Evolutionary conservation across 1,140 invertebrate genomes (phyloP), one percentile per base, ranked within the genome.

Genomic region (Conus ventricosus): DNA sequence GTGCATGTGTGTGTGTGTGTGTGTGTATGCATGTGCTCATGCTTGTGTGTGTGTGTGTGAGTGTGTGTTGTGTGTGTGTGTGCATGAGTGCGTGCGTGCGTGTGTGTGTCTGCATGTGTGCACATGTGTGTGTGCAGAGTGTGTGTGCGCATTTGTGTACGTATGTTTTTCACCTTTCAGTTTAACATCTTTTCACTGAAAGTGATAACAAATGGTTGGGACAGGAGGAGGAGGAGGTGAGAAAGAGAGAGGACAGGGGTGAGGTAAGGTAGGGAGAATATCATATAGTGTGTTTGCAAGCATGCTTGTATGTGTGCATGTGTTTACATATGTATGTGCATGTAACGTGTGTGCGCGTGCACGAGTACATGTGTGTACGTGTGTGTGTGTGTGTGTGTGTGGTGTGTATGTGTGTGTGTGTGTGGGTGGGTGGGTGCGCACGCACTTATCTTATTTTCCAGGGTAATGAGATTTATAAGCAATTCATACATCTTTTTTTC

Each of bases 361-460:
- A 25, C 25, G 51, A 54, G 80, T 54, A 4, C 55, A 4, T 54
- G 51, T 81, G 80, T 55, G 80, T 54, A 4, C 6, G 51, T 81
- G 80, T 54, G 51, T 81, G 51, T 81, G 80, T 81, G 80, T 81
- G 51, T 54, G 13, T 54, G 80, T 20, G 80, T 20, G 80, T 54
- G 23, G 13, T 54, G 80, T 20, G 80, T 20, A 51, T 54, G 23
- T 20, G 20, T 81, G 80, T 54, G 51, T 54, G 80, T 81, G 80
- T 54, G 51, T 81, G 80, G 0, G 8, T 60, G 39, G 0, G n/a
- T n/a, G n/a, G n/a, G n/a, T n/a, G n/a, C n/a, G n/a, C n/a, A n/a
- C n/a, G 57, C 57, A 60, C 15, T 60, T 11, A 8, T 60, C 8
- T 60, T 60, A 60, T 60, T 60, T 60, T 0, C 0, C 1, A 4